Conservation (phyloP, 1,140 invertebrate genomes). For the Anoplolepis gracilipes region DNA sequence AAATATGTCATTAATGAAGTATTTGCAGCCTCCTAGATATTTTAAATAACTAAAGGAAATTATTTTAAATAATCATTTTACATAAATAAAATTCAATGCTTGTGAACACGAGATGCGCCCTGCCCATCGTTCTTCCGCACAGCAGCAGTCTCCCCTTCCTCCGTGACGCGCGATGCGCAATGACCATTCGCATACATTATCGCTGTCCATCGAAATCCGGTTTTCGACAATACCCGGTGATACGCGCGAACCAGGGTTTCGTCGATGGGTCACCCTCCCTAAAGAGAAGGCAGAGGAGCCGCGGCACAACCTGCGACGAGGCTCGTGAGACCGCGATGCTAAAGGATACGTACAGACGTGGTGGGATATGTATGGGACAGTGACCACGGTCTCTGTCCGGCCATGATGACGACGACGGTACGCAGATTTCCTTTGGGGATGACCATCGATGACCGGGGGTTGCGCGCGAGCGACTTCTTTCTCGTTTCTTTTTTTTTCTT, state of each 20-base stretch:
- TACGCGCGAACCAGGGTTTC: constrained; percentile 57
- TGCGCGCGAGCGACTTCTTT: constrained; percentile 72
- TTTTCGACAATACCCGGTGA: constrained; percentile 72
- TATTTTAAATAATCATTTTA: not conserved
- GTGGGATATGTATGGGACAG: constrained; percentile 65
- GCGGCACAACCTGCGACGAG: constrained; percentile 63
- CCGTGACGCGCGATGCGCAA: constrained; percentile 31
- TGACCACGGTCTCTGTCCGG: constrained; percentile 69
- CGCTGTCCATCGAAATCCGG: constrained; percentile 72
- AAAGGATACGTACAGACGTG: constrained; percentile 23
- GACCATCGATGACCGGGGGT: constrained; percentile 79
- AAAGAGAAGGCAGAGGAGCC: constrained; percentile 62
- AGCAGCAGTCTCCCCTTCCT: constrained; percentile 23
- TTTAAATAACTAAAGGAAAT: not conserved
- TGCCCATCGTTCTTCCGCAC: not conserved
- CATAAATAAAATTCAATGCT: constrained; percentile 23
- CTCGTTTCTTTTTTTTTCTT: constrained; percentile 23
- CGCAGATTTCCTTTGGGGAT: constrained; percentile 76
- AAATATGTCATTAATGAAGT: no score
- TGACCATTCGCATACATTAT: constrained; percentile 71
- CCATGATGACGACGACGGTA: constrained; percentile 23
- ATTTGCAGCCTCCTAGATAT: not conserved
- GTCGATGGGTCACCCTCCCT: constrained; percentile 58
- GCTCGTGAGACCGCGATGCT: constrained; percentile 57
- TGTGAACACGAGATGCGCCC: not conserved